Percentiles rank a stretch among this genome's conserved stretches.
Conservation (phyloP, 1,140 invertebrate species). For the Drosophila bipectinata region DNA sequence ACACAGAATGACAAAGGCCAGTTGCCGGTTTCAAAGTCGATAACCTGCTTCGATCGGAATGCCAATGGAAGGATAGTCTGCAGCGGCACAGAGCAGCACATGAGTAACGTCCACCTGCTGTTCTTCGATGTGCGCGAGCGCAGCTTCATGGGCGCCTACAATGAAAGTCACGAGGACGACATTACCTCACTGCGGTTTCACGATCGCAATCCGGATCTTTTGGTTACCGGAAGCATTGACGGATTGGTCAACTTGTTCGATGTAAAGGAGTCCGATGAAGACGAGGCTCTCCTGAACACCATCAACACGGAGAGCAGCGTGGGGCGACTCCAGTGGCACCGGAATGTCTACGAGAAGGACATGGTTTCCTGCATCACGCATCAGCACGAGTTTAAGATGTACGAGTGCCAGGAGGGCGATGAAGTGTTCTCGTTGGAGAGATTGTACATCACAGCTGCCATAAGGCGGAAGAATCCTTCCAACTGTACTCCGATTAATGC, state of each 20-base stretch:
- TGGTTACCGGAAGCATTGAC: constrained; percentile 92
- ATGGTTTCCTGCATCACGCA: constrained; percentile 88
- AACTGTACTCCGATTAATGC: constrained; percentile 88
- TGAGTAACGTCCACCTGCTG: constrained; percentile 90
- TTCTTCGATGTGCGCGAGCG: constrained; percentile 92
- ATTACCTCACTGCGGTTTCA: constrained; percentile 93
- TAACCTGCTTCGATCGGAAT: constrained; percentile 91
- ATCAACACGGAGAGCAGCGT: constrained; percentile 94
- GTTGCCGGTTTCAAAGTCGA: constrained; percentile 84
- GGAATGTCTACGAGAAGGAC: constrained; percentile 83
- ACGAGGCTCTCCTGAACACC: constrained; percentile 91
- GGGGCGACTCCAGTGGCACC: constrained; percentile 86
- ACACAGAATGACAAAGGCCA: constrained; percentile 43
- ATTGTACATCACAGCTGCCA: constrained; percentile 84
- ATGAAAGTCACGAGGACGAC: constrained; percentile 94
- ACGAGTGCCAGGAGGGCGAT: constrained; percentile 87
- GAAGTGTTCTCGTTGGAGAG: constrained; percentile 85
- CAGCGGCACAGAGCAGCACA: constrained; percentile 90
- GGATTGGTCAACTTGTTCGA: constrained; percentile 95
- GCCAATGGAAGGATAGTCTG: constrained; percentile 89
- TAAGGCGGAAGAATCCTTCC: constrained; percentile 86
- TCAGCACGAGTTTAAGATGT: constrained; percentile 88
- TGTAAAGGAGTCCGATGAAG: constrained; percentile 89
- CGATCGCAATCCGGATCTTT: constrained; percentile 87
- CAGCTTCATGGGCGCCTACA: constrained; percentile 91